Evolutionary conservation across 2,888 invertebrate species (phyloP).

Genomic region (Xestoiulus laeticollis): DNA sequence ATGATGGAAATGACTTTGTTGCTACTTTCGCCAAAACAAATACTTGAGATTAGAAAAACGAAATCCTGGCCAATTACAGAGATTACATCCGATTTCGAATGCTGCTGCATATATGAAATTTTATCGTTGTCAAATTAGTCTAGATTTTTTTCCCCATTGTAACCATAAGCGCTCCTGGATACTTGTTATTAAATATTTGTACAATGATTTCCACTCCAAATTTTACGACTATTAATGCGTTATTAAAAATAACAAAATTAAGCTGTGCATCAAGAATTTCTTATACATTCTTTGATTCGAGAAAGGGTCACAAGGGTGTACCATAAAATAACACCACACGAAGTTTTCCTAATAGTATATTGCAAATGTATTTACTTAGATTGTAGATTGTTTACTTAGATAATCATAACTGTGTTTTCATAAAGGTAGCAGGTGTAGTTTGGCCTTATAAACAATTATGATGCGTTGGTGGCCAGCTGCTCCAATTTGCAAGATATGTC

Average conservation of each 20-base stretch:
- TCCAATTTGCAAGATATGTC: background rate
- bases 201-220: background rate
- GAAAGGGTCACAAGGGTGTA: no score
- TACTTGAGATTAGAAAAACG: conserved; percentile 1
- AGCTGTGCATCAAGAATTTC: no score
- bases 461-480: background rate
- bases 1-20: background rate
- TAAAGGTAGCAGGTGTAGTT: background rate
- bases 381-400: background rate
- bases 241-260: background rate
- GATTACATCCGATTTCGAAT: background rate
- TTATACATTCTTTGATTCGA: no score
- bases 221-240: background rate
- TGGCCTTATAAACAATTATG: background rate
- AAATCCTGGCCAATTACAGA: background rate
- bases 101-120: background rate
- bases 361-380: no score
- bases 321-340: no score
- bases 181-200: background rate
- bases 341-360: no score
- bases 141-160: background rate
- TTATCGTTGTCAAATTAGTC: background rate
- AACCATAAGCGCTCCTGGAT: background rate
- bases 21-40: background rate
- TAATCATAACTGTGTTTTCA: background rate